A percentile compares a stretch with the other conserved stretches of the same genome.
Conservation (phyloP, 2,888 invertebrate genomes). For the Morpho deidamia region DNA sequence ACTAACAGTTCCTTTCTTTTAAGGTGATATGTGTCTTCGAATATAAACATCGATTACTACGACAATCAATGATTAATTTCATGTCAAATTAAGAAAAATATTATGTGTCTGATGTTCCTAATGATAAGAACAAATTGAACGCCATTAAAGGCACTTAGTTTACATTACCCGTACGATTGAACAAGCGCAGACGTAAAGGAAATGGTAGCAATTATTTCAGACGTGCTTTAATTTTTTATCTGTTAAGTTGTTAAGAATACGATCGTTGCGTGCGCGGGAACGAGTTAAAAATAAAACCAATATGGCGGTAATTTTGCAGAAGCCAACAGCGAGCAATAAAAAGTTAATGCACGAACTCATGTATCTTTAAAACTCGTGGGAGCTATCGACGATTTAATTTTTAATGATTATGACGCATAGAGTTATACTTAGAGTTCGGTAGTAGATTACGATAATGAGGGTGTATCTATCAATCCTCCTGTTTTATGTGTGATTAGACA, state of each 20-base stretch:
- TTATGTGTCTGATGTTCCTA: background rate
- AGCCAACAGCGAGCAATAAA: constrained; percentile 2
- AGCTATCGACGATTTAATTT: background rate
- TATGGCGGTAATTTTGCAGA: constrained; percentile 4
- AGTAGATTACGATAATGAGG: too few relatives aligned
- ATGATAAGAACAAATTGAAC: background rate
- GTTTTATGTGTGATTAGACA: too few relatives aligned
- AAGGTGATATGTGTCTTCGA: too few relatives aligned
- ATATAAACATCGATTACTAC: too few relatives aligned
- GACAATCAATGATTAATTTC: too few relatives aligned
- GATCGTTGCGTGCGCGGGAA: constrained; percentile 15
- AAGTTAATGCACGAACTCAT: background rate
- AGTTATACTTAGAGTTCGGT: too few relatives aligned
- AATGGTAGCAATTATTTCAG: constrained; percentile 4
- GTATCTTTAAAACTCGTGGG: background rate
- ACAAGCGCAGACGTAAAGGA: background rate
- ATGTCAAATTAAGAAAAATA: too few relatives aligned
- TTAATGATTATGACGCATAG: background rate
- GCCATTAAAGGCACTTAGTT: background rate
- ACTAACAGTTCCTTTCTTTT: too few relatives aligned
- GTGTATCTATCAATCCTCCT: too few relatives aligned
- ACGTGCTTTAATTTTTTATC: constrained; percentile 4
- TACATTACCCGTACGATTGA: background rate
- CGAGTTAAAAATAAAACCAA: background rate
- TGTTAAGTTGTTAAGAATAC: background rate